Base-by-base conservation (phyloP, 2,888 invertebrate species). In the Brachypalpus laphriformis region DNA sequence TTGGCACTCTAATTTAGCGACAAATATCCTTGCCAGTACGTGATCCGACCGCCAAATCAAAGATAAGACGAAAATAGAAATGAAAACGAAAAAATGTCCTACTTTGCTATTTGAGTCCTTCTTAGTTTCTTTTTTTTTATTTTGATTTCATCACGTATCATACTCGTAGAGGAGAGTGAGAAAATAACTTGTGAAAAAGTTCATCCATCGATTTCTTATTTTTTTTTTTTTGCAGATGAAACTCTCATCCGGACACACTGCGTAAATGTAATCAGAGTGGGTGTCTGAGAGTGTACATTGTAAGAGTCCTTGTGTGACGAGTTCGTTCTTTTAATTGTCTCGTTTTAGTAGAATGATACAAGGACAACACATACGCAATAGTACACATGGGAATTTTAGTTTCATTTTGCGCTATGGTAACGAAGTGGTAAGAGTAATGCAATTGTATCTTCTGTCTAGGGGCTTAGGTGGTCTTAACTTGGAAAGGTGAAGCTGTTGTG, bases 321-420 rank as follows among this genome's bases (percentile, higher is more conserved):
- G 51, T 22, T 61, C 40, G 61, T 22, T 51, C 49, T 45, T 76
- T 40, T 77, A 77, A 77, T 77, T 77, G 77, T 70, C 22, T 70
- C 31, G 61, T 47, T 31, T 61, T 34, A 49, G 40, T 42, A 40
- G 66, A 31, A 63, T 42, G 45, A 65, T 61, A 74, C 74, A 65
- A 45, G 54, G 61, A 18, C 54, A 54, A 18, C 54, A 54, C 40
- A 54, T 16, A 7, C 16, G 11, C 8, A n/a, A 11, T 11, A 4
- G 31, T 31, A 37, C 34, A 31, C 34, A 45, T 14, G 9, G 34
- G 31, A 49, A 37, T 45, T 47, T 25, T 25, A 2, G 5, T n/a
- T n/a, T 9, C 7, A n/a, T 63, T 63, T 31, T 31, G 25, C 45
- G 6, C 31, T 18, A 11, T 63, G 45, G 25, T 31, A 31, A 31